Evolutionary conservation across 1,140 invertebrate species (phyloP).

Genomic region (Drusus annulatus): DNA sequence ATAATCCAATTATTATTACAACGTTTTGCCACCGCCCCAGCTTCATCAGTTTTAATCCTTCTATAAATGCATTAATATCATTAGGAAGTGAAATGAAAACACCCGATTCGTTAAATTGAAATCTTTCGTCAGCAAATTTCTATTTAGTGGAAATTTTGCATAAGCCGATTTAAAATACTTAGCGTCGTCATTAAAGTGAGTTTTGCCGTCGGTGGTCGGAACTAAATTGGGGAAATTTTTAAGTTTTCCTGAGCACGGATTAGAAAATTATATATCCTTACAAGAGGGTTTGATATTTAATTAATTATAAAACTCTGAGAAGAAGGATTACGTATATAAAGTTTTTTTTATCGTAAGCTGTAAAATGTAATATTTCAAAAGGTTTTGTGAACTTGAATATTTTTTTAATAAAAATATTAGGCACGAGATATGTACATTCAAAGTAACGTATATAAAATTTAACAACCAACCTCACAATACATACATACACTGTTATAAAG

Average conservation of each 20-base stretch:
- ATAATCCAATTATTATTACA: too few species aligned
- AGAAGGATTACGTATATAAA: too few species aligned
- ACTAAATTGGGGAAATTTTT: constrained; percentile 39
- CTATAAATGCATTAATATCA: constrained; percentile 24
- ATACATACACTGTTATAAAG: too few species aligned
- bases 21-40: not conserved
- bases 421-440: too few species aligned
- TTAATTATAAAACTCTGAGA: not conserved
- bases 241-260: constrained; percentile 39
- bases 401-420: too few species aligned
- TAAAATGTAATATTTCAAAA: too few species aligned
- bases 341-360: too few species aligned
- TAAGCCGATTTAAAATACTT: constrained; percentile 47
- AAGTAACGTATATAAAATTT: too few species aligned
- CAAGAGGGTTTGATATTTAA: not conserved
- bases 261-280: constrained; percentile 6
- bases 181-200: constrained; percentile 43
- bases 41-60: constrained; percentile 11
- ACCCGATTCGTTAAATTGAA: constrained; percentile 24
- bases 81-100: constrained; percentile 14
- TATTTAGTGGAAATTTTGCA: constrained; percentile 39
- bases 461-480: too few species aligned
- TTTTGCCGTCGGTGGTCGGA: not conserved
- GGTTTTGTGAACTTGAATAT: too few species aligned
- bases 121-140: constrained; percentile 36